phyloP scores from a whole-genome alignment of 2,113 vertebrate genomes.

The Pomatorhinus ruficollis region DNA sequence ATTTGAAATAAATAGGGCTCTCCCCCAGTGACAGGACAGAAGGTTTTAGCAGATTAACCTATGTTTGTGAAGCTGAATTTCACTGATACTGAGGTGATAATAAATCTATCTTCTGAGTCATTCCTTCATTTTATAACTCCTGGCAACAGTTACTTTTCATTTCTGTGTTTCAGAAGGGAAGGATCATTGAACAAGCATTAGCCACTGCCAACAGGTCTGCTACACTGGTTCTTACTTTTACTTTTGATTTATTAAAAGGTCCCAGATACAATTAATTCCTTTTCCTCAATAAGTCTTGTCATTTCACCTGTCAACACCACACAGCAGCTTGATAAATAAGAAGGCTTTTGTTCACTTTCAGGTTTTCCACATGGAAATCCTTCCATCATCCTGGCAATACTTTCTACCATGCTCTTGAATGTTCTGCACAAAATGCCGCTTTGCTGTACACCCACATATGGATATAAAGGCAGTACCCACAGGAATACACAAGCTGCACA shows the following conservation, averaged over 20 bases:
- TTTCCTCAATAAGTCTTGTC: background rate
- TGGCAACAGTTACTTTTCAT: slow-evolving; percentile 37
- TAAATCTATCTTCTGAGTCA: slow-evolving; percentile 23
- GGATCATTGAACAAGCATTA: slow-evolving; percentile 34
- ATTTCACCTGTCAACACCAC: background rate
- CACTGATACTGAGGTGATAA: background rate
- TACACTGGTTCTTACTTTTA: background rate
- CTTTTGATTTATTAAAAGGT: slow-evolving; percentile 37
- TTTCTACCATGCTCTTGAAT: accelerated
- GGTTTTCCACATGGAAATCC: background rate
- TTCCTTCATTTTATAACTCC: slow-evolving; percentile 39
- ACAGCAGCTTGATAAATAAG: background rate
- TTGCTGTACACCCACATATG: background rate
- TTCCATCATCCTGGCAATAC: background rate
- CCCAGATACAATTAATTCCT: background rate
- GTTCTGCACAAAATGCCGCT: background rate
- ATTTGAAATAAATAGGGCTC: background rate
- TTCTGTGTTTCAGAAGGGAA: slow-evolving; percentile 33
- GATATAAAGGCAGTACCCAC: background rate
- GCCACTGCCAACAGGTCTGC: background rate
- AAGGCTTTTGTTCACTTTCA: background rate
- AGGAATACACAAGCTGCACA: background rate
- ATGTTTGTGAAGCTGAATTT: slow-evolving; percentile 40
- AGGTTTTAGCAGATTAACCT: slow-evolving; percentile 45
- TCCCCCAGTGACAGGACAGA: background rate